Percentiles rank a stretch among this genome's conserved stretches.
Conservation (phyloP, 2,113 vertebrate species). For the Beaufortia kweichowensis region DNA sequence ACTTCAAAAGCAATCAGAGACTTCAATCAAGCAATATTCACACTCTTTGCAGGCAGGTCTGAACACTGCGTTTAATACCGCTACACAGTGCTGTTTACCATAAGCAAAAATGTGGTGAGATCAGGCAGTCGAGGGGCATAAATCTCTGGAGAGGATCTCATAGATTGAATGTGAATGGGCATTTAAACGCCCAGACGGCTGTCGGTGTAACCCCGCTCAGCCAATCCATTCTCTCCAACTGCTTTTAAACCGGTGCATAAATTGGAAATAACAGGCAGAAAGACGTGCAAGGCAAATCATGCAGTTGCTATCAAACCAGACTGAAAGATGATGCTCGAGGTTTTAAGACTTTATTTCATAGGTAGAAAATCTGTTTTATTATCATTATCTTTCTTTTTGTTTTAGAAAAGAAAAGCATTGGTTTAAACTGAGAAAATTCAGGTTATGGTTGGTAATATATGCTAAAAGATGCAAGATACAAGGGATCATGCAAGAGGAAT, state of each 20-base stretch:
- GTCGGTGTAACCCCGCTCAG: constrained; percentile 55
- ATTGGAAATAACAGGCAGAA: constrained; percentile 57
- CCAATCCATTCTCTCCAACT: constrained; percentile 55
- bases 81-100: constrained; percentile 64
- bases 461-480: background rate
- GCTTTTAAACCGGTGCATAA: constrained; percentile 53
- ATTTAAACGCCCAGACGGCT: constrained; percentile 68
- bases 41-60: background rate
- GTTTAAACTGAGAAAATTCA: background rate
- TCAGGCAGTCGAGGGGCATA: constrained; percentile 60
- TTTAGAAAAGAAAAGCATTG: background rate
- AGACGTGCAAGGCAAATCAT: constrained; percentile 39
- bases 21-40: background rate
- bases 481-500: too few species aligned
- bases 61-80: constrained; percentile 56
- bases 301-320: constrained; percentile 34
- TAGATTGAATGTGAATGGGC: constrained; percentile 68
- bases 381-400: background rate
- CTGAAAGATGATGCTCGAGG: background rate
- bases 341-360: constrained; percentile 18
- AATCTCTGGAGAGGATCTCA: constrained; percentile 65
- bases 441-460: background rate
- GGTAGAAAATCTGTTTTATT: background rate
- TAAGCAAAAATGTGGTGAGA: constrained; percentile 47
- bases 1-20: constrained; percentile 14